Evolutionary conservation across 2,888 invertebrate genomes (phyloP).

Genomic region (Siphonodentalium dalli): DNA sequence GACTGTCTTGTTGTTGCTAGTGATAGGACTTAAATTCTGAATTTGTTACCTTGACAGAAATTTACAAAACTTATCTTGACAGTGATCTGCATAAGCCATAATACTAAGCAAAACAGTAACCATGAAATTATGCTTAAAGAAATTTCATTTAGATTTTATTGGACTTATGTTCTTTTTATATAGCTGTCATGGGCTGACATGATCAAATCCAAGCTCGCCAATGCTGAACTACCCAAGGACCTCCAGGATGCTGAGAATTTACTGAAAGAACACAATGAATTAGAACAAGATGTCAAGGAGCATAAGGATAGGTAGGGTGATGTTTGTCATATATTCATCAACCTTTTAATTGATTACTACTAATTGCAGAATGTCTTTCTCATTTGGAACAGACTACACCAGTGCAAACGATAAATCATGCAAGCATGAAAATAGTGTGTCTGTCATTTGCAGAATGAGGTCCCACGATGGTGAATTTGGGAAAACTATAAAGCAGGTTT

Average conservation of each 20-base stretch:
- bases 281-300: slow-evolving; percentile 87
- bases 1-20: too few relatives aligned
- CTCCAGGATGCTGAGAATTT: slow-evolving; percentile 91
- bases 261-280: slow-evolving; percentile 87
- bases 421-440: too few relatives aligned
- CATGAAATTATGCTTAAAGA: neutral
- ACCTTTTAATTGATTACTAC: too few relatives aligned
- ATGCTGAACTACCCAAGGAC: slow-evolving; percentile 61
- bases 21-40: too few relatives aligned
- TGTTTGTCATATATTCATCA: too few relatives aligned
- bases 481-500: too few relatives aligned
- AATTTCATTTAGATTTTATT: neutral
- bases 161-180: slow-evolving; percentile 1
- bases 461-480: too few relatives aligned
- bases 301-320: slow-evolving; percentile 86
- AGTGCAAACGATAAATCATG: too few relatives aligned
- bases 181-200: slow-evolving; percentile 49
- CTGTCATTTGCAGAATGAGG: too few relatives aligned
- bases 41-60: neutral
- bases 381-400: too few relatives aligned
- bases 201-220: slow-evolving; percentile 51
- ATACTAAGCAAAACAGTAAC: too few relatives aligned
- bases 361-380: neutral
- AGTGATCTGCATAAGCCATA: too few relatives aligned
- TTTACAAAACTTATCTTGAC: neutral